Evolutionary conservation across 2,888 invertebrate genomes (phyloP), one percentile per base, ranked within the genome.

Genomic region (Acrobeloides nanus): DNA sequence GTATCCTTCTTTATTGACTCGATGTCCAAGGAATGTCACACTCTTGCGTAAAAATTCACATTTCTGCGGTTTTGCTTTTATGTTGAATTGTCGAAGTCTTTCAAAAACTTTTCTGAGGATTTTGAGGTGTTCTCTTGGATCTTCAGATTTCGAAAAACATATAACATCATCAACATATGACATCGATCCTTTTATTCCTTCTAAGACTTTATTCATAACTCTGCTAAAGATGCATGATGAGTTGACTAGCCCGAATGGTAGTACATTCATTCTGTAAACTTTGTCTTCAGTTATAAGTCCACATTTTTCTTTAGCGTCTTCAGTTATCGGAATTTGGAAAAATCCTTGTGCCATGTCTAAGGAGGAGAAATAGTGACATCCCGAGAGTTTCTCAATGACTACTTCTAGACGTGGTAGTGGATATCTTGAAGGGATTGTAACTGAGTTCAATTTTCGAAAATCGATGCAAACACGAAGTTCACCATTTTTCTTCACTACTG

Each of bases 201-300:
- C 44, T 1, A 43, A 34, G 1, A 43, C 20, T 5, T 21, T 17
- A n/a, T 37, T 35, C 34, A 43, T 40, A 2, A 6, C 4, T 15
- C 44, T 15, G 4, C 26, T 23, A 43, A 43, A 43, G 1, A 26
- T 43, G 15, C 23, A 21, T 1, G 35, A 8, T 1, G 34, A 23
- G 21, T 43, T 43, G 4, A 8, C 17, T 2, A 38, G n/a, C 7
- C 44, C 44, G 12, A 43, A 43, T 4, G 44, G 44, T 23, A 43
- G 15, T 1, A 37, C 18, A 12, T 15, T 20, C 7, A 41, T 37
- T 20, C 38, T 24, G 38, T n/a, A 41, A 4, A 43, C 15, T 6
- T 17, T 37, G 1, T 21, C n/a, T 41, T 15, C 21, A 8, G 12
- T 7, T 12, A 34, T 21, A 26, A 43, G 24, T 12, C 24, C 44